Conservation (phyloP, 2,888 invertebrate species). For the Hydropsyche betteni region DNA sequence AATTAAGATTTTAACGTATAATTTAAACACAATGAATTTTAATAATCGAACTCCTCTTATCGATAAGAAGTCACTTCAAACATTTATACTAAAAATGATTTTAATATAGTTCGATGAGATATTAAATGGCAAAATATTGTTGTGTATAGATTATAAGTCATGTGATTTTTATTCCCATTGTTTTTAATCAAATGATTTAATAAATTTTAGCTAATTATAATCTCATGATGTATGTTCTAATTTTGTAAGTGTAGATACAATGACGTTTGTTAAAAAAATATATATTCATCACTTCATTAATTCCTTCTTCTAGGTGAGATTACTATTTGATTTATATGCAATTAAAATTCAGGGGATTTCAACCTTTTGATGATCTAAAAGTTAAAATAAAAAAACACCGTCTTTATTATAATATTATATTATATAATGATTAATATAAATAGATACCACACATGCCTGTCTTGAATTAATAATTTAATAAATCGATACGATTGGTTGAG, state of each 20-base stretch:
- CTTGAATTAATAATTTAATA: too few relatives aligned
- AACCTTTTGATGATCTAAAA: too few relatives aligned
- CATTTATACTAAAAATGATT: not conserved
- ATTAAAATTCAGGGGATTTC: too few relatives aligned
- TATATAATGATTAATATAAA: too few relatives aligned
- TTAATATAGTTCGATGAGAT: not conserved
- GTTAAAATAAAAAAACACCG: too few relatives aligned
- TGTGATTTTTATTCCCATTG: slow-evolving; percentile 39
- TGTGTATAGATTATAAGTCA: slow-evolving; percentile 38
- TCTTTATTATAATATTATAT: too few relatives aligned
- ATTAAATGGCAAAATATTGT: slow-evolving; percentile 29
- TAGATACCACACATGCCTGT: too few relatives aligned
- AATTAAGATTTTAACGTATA: too few relatives aligned
- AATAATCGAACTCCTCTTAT: too few relatives aligned
- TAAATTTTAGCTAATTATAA: slow-evolving; percentile 6
- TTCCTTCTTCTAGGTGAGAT: slow-evolving; percentile 26
- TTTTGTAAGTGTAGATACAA: slow-evolving; percentile 15
- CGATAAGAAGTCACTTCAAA: not conserved
- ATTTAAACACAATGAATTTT: too few relatives aligned
- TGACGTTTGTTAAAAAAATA: slow-evolving; percentile 6
- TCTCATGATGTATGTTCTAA: slow-evolving; percentile 7
- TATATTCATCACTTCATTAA: slow-evolving; percentile 27
- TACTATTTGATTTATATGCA: too few relatives aligned
- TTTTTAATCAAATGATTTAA: slow-evolving; percentile 33
- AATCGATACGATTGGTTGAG: too few relatives aligned